These are phyloP conservation scores for Tetrax tetrax DNA, from an alignment of 2,113 vertebrate species.

Conservation along the genomic window DNA sequence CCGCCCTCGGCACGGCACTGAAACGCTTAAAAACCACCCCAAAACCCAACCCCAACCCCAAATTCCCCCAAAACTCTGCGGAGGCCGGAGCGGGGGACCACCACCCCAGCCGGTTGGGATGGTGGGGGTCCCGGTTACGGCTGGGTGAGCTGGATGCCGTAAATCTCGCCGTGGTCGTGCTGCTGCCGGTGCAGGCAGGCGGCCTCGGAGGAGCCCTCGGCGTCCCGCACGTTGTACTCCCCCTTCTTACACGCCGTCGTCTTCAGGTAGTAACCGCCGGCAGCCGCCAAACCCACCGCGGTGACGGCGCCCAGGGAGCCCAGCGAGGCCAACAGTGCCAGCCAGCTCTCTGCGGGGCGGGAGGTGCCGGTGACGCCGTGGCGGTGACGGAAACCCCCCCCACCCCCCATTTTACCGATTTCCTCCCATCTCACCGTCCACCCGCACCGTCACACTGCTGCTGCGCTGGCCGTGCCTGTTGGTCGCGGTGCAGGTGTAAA, in stretches of 20 bases:
- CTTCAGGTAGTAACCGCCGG: not conserved
- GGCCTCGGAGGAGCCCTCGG: not conserved
- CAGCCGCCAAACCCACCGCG: not conserved
- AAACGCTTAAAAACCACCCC: not conserved
- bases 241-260: not conserved
- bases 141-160: not conserved
- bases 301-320: not conserved
- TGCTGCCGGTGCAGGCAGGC: not conserved
- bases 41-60: no score
- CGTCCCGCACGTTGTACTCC: constrained; percentile 14
- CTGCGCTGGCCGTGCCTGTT: not conserved
- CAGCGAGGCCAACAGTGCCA: not conserved
- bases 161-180: not conserved
- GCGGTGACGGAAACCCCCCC: not conserved
- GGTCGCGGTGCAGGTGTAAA: not conserved
- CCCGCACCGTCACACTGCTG: not conserved
- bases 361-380: fast-evolving
- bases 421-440: not conserved
- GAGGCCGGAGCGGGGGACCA: no score
- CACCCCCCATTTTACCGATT: no score
- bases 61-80: not conserved
- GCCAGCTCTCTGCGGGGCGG: not conserved
- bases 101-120: no score
- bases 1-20: not conserved
- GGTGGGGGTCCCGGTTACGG: not conserved